Conservation (phyloP, 2,113 vertebrate genomes). For the Crotalus helleri region DNA sequence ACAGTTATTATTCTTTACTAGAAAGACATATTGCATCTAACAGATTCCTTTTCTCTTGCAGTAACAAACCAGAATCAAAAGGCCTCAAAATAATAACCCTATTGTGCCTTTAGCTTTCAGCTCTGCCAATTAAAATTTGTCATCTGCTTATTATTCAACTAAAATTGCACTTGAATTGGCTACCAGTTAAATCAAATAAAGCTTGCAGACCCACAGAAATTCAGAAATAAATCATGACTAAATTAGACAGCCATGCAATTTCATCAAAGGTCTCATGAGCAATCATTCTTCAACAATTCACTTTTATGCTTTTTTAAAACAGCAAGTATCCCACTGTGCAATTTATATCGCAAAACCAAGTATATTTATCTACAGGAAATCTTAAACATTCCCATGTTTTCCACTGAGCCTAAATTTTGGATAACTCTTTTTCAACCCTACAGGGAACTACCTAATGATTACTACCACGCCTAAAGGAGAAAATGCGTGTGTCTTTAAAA, state of each 20-base stretch:
- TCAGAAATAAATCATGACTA: not conserved
- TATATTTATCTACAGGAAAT: slow-evolving; percentile 5
- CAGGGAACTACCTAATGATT: slow-evolving; percentile 41
- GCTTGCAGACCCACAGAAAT: not conserved
- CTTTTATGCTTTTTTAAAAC: slow-evolving; percentile 22
- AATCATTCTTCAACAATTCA: slow-evolving; percentile 20
- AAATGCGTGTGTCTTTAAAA: not conserved
- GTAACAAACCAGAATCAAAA: not conserved
- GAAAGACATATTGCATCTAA: not conserved
- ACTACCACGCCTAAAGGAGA: slow-evolving; percentile 12
- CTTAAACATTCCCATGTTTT: slow-evolving; percentile 6
- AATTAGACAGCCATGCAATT: slow-evolving; percentile 12
- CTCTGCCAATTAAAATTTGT: not conserved
- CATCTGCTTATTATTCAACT: not conserved
- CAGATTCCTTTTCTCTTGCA: not conserved
- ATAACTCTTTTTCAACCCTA: slow-evolving; percentile 26
- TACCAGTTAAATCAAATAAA: not conserved
- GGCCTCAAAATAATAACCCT: not conserved
- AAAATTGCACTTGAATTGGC: not conserved
- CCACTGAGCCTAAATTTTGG: not conserved
- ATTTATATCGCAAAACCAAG: slow-evolving; percentile 22
- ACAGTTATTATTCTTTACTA: not conserved
- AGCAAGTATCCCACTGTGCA: slow-evolving; percentile 27
- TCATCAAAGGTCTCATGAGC: slow-evolving; percentile 6
- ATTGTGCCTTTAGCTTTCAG: not conserved